Conservation (phyloP, 2,797 vertebrate genomes). For the Acanthurus lineatus region DNA sequence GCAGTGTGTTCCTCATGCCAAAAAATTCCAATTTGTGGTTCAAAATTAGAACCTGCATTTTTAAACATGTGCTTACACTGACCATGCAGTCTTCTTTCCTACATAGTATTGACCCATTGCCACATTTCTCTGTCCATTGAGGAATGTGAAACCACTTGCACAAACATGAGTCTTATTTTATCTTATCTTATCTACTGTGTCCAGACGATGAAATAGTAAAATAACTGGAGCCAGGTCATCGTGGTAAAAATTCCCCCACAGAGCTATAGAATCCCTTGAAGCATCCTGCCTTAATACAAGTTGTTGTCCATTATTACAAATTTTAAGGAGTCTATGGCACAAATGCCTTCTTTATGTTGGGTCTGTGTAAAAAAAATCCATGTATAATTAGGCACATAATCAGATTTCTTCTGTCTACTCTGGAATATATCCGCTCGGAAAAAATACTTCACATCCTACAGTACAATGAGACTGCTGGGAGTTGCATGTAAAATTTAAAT, state of each 20-base stretch:
- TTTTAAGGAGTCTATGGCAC: background rate
- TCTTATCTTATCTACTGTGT: background rate
- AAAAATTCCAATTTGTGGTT: too few species aligned
- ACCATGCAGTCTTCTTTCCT: background rate
- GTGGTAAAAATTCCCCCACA: too few species aligned
- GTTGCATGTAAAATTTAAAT: slow-evolving; percentile 6
- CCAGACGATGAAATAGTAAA: background rate
- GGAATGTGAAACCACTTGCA: background rate
- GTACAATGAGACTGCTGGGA: too few species aligned
- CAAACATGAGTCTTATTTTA: background rate
- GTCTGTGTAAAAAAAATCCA: background rate
- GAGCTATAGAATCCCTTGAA: background rate
- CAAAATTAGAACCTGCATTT: too few species aligned
- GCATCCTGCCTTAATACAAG: background rate
- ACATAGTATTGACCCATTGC: background rate
- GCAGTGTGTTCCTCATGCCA: too few species aligned
- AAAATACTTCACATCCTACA: too few species aligned
- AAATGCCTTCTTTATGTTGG: background rate
- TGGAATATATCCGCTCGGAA: too few species aligned
- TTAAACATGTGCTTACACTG: too few species aligned
- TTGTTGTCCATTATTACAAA: background rate
- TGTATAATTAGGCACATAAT: too few species aligned
- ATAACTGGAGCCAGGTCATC: too few species aligned
- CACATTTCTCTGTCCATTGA: background rate
- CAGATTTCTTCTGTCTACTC: too few species aligned